A percentile compares a stretch with the other conserved stretches of the same genome.
These are phyloP conservation scores for Ciconia maguari DNA, from an alignment of 2,113 vertebrate genomes.

Conservation along the genomic window DNA sequence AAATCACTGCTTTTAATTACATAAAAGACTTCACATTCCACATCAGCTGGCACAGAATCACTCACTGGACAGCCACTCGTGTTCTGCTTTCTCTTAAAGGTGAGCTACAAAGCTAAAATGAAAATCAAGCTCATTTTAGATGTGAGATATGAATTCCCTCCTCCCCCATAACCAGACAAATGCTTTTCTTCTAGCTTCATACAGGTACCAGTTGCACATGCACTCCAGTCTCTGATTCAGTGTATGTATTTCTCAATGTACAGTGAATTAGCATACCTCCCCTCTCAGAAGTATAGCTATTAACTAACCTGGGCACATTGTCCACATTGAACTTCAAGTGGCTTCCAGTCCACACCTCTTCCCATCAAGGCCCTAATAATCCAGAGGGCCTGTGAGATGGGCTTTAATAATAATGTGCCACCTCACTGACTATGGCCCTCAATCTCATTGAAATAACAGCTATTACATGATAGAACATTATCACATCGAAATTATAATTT, in stretches of 20 bases:
- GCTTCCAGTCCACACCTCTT: neutral
- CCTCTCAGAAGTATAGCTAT: neutral
- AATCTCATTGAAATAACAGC: neutral
- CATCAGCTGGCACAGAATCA: conserved; percentile 30
- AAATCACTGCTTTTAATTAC: conserved; percentile 14
- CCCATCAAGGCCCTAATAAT: neutral
- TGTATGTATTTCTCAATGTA: neutral
- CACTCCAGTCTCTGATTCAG: neutral
- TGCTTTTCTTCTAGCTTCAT: neutral
- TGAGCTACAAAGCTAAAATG: conserved; percentile 8
- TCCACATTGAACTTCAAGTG: neutral
- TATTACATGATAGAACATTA: neutral
- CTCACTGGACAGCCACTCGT: neutral
- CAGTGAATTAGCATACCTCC: accelerated
- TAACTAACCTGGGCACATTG: neutral
- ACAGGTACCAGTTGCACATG: neutral
- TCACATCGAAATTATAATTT: neutral
- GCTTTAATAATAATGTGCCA: neutral
- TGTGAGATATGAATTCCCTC: neutral
- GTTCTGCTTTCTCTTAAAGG: conserved; percentile 31
- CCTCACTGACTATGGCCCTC: neutral
- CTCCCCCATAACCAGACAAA: neutral
- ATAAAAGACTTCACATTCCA: conserved; percentile 27
- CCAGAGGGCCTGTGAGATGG: accelerated
- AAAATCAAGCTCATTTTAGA: neutral